Evolutionary conservation across 2,888 invertebrate genomes (phyloP).

Genomic region (Pimpla rufipes): DNA sequence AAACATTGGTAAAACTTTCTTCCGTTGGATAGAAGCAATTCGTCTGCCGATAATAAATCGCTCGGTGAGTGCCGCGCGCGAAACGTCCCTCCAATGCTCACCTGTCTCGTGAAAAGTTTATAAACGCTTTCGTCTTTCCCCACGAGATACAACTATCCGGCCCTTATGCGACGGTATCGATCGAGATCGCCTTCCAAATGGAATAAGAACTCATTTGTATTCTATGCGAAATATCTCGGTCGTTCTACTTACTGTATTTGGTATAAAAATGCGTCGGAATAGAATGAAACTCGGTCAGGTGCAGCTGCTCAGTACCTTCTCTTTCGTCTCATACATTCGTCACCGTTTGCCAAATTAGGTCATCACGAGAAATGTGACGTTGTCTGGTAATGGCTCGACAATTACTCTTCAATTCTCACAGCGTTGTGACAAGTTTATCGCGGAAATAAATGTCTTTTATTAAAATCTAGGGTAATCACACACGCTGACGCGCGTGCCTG

Average conservation of each 20-base stretch:
- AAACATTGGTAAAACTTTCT: conserved; percentile 55
- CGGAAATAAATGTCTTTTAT: too few relatives aligned
- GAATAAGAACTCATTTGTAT: neutral
- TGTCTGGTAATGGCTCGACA: neutral
- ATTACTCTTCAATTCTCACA: conserved; percentile 1
- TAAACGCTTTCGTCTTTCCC: conserved; percentile 34
- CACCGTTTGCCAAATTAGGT: conserved; percentile 42
- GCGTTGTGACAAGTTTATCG: too few relatives aligned
- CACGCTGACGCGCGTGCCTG: too few relatives aligned
- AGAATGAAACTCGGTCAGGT: conserved; percentile 46
- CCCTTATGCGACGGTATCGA: conserved; percentile 1
- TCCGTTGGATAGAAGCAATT: conserved; percentile 42
- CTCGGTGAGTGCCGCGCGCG: neutral
- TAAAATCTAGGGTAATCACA: too few relatives aligned
- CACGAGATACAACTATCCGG: conserved; percentile 5
- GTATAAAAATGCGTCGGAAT: conserved; percentile 33
- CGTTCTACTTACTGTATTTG: conserved; percentile 61
- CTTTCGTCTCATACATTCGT: conserved; percentile 30
- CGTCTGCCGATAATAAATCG: conserved; percentile 58
- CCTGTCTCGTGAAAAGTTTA: conserved; percentile 51
- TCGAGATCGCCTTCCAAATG: neutral
- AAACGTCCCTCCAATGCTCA: neutral
- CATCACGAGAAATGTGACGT: neutral
- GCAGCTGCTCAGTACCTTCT: conserved; percentile 6
- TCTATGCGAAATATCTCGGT: conserved; percentile 26